A percentile compares a stretch with the other conserved stretches of the same genome.
phyloP scores from a whole-genome alignment of 2,888 invertebrate species.

The Agrilus mali region DNA sequence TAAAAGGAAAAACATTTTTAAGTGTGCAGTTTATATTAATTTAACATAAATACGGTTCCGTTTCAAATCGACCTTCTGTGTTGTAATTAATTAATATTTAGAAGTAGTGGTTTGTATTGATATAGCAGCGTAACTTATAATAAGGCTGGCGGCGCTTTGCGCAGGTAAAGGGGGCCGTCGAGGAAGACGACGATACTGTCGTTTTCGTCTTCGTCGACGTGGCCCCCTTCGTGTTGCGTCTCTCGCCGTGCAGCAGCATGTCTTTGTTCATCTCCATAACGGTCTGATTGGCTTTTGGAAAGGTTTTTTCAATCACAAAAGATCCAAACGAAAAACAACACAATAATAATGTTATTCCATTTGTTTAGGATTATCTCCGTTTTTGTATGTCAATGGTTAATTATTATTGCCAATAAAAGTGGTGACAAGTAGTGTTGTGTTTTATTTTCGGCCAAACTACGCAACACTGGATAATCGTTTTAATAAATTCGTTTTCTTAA shows the following conservation, averaged over 20 bases:
- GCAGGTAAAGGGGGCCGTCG: conserved; percentile 19
- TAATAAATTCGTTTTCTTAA: no score
- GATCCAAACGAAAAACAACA: conserved; percentile 50
- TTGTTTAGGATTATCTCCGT: conserved; percentile 14
- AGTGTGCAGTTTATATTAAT: no score
- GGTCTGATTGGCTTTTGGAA: conserved; percentile 71
- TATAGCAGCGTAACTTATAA: conserved; percentile 19
- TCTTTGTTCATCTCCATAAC: conserved; percentile 45
- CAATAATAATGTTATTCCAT: conserved; percentile 10
- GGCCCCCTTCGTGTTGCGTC: conserved; percentile 9
- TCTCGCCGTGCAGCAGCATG: conserved; percentile 37
- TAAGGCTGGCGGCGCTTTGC: conserved; percentile 18
- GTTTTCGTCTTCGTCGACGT: conserved; percentile 7
- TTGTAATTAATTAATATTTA: conserved; percentile 12
- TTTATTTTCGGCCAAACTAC: conserved; percentile 4
- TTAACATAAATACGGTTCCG: no score
- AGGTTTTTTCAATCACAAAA: conserved; percentile 70
- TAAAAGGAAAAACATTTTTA: no score
- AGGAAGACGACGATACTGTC: conserved; percentile 7
- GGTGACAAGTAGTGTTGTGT: conserved; percentile 19
- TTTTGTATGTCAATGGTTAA: conserved; percentile 19
- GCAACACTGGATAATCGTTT: no score
- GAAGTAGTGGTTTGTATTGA: conserved; percentile 23
- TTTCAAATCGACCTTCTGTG: conserved; percentile 5
- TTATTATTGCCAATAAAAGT: conserved; percentile 25